Evolutionary conservation across 2,797 vertebrate genomes (phyloP), one percentile per base, ranked within the genome.

Genomic region (Sebastes steindachneri): DNA sequence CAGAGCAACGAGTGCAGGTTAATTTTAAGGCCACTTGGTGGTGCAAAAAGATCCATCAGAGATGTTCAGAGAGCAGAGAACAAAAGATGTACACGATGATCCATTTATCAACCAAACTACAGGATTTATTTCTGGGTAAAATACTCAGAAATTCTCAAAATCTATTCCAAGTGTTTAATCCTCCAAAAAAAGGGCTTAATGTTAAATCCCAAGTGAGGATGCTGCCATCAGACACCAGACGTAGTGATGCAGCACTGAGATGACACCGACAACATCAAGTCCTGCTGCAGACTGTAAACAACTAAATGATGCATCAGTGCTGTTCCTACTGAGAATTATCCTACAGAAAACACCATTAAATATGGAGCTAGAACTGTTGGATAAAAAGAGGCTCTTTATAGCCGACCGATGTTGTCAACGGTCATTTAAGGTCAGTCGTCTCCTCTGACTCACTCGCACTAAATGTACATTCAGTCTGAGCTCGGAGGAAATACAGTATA

Each of bases 161-260:
- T 64, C 60, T 75, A 28, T 25, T 55, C 41, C 37, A 26, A 60
- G 28, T 2, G 57, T 23, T 64, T 76, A 86, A 83, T 83, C 71
- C 77, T 53, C 54, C 37, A 41, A 41, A 41, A 45, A 75, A 75
- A 51, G 45, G 64, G 73, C 29, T 68, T 72, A 78, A 73, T 55
- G 53, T 76, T 79, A 59, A 62, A 71, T 29, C 41, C 41, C 41
- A 45, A 45, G 41, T 45, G 37, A 37, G 72, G 51, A 66, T 9
- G 68, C 63, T 33, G 71, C 57, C 21, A 17, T 62, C 60, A 78
- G 55, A 70, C 28, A 45, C 6, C 41, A 45, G 41, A 45, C 41
- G 14, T 15, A 45, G 41, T 17, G 15, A 45, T 45, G 41, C 41
- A 17, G 41, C 41, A 45, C 41, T 1, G 15, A 45, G 41, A 45